Conservation (phyloP, 2,888 invertebrate species). For the Pachliopta kotzebuea region DNA sequence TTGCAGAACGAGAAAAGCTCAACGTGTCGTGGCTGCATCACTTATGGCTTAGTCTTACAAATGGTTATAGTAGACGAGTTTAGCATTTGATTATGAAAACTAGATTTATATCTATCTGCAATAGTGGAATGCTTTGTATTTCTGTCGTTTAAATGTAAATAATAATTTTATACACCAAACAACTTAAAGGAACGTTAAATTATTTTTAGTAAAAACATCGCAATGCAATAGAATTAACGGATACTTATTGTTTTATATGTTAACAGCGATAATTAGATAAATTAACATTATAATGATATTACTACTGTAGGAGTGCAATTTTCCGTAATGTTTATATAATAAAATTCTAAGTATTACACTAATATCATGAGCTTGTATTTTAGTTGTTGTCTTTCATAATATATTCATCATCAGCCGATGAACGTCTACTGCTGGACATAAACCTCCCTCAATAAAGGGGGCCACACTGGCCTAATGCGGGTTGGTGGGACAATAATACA, state of each 20-base stretch:
- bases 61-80: constrained; percentile 43
- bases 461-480: too few species aligned
- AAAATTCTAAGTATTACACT: background rate
- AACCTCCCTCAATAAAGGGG: too few species aligned
- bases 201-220: too few species aligned
- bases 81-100: background rate
- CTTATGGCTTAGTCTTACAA: constrained; percentile 50
- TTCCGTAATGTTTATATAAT: background rate
- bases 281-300: background rate
- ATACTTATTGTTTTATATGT: background rate
- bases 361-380: background rate
- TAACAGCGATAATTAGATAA: background rate
- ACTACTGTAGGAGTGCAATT: background rate
- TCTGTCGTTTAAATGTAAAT: too few species aligned
- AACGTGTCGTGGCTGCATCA: constrained; percentile 43
- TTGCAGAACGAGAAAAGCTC: constrained; percentile 45
- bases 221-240: too few species aligned
- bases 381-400: background rate
- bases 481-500: too few species aligned
- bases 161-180: too few species aligned
- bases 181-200: too few species aligned
- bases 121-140: too few species aligned
- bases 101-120: background rate
- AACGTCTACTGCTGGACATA: too few species aligned
- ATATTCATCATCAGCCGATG: too few species aligned